Evolutionary conservation across 30 jellyfish, hydroid and myxozoan species (phyloP).

Genomic region (Catostylus mosaicus): DNA sequence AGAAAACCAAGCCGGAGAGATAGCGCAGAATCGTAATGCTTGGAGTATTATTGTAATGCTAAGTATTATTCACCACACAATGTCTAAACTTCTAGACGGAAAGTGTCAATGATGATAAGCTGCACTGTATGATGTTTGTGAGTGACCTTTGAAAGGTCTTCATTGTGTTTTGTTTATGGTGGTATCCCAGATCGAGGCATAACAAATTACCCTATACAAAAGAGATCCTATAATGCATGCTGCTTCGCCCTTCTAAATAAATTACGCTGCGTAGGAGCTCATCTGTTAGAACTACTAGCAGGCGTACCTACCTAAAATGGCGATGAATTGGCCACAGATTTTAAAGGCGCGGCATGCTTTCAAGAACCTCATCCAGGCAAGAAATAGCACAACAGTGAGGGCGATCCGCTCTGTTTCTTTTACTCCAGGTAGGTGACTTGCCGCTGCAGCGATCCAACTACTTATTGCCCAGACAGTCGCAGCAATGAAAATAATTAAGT

Average conservation of each 20-base stretch:
- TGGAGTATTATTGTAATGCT: too few relatives aligned
- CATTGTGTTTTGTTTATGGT: too few relatives aligned
- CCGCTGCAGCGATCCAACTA: not conserved
- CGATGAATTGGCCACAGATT: slow-evolving; percentile 52
- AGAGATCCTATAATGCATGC: too few relatives aligned
- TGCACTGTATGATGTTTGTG: too few relatives aligned
- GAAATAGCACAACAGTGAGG: slow-evolving; percentile 28
- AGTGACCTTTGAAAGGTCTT: too few relatives aligned
- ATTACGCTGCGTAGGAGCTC: too few relatives aligned
- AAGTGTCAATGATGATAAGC: too few relatives aligned
- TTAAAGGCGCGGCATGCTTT: slow-evolving; percentile 34
- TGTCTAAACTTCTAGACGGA: not conserved
- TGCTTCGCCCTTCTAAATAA: too few relatives aligned
- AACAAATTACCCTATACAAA: too few relatives aligned
- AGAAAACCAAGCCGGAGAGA: not conserved
- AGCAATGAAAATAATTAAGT: not conserved
- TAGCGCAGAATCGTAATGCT: not conserved
- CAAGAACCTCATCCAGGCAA: slow-evolving; percentile 41
- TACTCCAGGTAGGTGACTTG: not conserved
- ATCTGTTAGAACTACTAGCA: not conserved
- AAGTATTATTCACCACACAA: not conserved
- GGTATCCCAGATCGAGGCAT: too few relatives aligned
- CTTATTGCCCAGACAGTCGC: not conserved
- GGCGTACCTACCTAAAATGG: slow-evolving; percentile 29
- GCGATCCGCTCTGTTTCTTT: not conserved